Base-by-base conservation (phyloP, 2,888 invertebrate species). In the Allolobophora icterica region DNA sequence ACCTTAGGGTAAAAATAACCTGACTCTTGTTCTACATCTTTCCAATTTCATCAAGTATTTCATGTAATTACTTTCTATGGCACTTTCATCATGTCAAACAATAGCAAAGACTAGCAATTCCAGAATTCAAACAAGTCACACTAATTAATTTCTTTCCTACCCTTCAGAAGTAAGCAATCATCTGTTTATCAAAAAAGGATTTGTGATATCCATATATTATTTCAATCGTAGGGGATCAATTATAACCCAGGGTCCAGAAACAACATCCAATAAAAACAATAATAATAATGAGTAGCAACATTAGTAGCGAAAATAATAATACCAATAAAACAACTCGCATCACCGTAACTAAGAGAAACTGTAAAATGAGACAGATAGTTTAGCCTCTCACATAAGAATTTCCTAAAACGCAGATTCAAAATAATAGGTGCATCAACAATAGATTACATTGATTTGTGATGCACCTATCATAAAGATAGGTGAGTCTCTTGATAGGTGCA, bases 351-450 rank as follows among this genome's bases (percentile, higher is more conserved):
- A 71, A 0, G 71, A 11, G 71, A 71, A 71, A 71, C 71, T 71
- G n/a, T n/a, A 71, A 71, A 30, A 71, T 17, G n/a, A 71, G 71
- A 71, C 8, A 71, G n/a, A 71, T n/a, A 71, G 71, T n/a, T 71
- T 11, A 71, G n/a, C n/a, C 71, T n/a, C 1, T 13, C 71, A 71
- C 71, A 71, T 71, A n/a, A 71, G n/a, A 71, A 71, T n/a, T 71
- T 71, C n/a, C 71, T 71, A 71, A 71, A 30, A 71, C 71, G n/a
- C 52, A 52, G 71, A 71, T 71, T 71, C 71, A 71, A 71, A 71
- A 52, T 52, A 1, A 52, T 52, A 24, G 21, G 52, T 8, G 21
- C 24, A 52, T 52, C 52, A 52, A 24, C 45, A 45, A 11, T 19
- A 45, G 45, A 19, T 45, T 45, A 17, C 8, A 45, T 45, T 45